Evolutionary conservation across 2,113 vertebrate species (phyloP).

Genomic region (Amphiprion ocellaris): DNA sequence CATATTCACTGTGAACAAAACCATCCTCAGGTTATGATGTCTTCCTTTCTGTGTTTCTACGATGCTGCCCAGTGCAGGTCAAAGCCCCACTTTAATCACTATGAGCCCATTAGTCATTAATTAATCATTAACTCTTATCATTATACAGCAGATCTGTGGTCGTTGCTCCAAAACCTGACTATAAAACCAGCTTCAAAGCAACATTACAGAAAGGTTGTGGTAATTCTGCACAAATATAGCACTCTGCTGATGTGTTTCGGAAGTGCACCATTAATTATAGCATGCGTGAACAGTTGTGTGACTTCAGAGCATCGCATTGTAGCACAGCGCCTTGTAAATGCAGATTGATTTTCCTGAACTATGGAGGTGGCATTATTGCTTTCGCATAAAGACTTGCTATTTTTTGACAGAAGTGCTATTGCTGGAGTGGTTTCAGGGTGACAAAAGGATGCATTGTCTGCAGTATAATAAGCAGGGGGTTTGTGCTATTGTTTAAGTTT

Average conservation of each 20-base stretch:
- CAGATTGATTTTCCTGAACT: conserved; percentile 48
- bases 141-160: conserved; percentile 17
- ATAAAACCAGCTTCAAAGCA: conserved; percentile 9
- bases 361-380: conserved; percentile 33
- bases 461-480: conserved; percentile 38
- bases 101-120: conserved; percentile 44
- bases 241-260: conserved; percentile 1
- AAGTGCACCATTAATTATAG: conserved; percentile 36
- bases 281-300: conserved; percentile 28
- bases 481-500: conserved; percentile 55
- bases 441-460: conserved; percentile 57
- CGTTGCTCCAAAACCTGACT: conserved; percentile 13
- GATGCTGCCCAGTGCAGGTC: conserved; percentile 25
- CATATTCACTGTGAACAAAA: not conserved
- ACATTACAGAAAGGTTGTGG: conserved; percentile 25
- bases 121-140: conserved; percentile 37
- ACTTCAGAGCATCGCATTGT: conserved; percentile 46
- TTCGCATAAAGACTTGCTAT: conserved; percentile 55
- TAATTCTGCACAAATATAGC: conserved; percentile 27
- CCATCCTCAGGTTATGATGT: not conserved
- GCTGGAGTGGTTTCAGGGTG: conserved; percentile 32
- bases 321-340: conserved; percentile 16
- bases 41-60: not conserved
- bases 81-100: conserved; percentile 40
- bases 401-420: conserved; percentile 44